These are phyloP conservation scores for Parthenolecanium corni DNA, from an alignment of 2,888 invertebrate genomes.

Conservation along the genomic window DNA sequence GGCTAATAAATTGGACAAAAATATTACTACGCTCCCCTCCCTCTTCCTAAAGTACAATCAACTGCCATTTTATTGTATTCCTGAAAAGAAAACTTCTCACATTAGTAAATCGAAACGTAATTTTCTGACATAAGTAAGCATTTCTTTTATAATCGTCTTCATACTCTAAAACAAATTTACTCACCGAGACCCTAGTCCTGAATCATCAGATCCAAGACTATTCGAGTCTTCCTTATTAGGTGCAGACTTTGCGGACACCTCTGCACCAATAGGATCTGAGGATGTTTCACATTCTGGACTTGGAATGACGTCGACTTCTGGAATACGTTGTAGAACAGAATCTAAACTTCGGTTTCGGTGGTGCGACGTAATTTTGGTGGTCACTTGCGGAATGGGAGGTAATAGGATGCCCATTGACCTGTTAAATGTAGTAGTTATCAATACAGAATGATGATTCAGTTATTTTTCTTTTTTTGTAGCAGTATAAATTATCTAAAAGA, in stretches of 20 bases:
- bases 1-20: no score
- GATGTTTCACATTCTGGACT: slow-evolving; percentile 46
- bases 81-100: no score
- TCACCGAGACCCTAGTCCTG: slow-evolving; percentile 57
- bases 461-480: no score
- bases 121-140: no score
- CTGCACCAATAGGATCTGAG: slow-evolving; percentile 18
- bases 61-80: no score
- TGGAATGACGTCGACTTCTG: slow-evolving; percentile 66
- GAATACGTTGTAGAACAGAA: slow-evolving; percentile 77
- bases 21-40: no score
- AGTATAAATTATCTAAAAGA: no score
- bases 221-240: slow-evolving; percentile 44
- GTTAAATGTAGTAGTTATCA: slow-evolving; percentile 25
- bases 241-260: neutral
- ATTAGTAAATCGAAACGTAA: no score
- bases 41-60: no score
- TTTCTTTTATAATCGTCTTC: neutral
- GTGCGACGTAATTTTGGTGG: slow-evolving; percentile 47
- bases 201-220: slow-evolving; percentile 65
- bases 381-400: slow-evolving; percentile 43
- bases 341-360: slow-evolving; percentile 83
- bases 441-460: no score
- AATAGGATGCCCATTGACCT: slow-evolving; percentile 55
- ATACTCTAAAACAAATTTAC: slow-evolving; percentile 32